phyloP scores from a whole-genome alignment of 2,888 invertebrate species.

The Mythimna impura region DNA sequence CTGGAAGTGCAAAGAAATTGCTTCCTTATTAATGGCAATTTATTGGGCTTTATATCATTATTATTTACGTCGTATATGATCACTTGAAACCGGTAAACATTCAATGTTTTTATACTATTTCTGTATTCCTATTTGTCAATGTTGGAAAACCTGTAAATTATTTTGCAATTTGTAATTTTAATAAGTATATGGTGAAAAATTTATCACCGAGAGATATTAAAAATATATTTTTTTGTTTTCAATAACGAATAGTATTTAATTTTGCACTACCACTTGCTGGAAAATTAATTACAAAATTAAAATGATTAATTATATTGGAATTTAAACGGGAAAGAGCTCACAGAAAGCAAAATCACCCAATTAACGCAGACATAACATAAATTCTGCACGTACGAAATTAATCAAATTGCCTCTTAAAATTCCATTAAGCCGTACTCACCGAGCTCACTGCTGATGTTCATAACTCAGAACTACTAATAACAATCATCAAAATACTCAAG shows the following conservation, averaged over 20 bases:
- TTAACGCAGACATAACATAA: slow-evolving; percentile 54
- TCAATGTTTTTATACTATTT: slow-evolving; percentile 43
- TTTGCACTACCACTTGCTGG: slow-evolving; percentile 25
- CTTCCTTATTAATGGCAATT: slow-evolving; percentile 70
- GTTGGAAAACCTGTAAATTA: slow-evolving; percentile 41
- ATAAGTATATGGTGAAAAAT: slow-evolving; percentile 18
- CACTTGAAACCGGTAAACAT: slow-evolving; percentile 43
- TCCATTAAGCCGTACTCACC: slow-evolving; percentile 74
- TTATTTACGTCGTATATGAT: slow-evolving; percentile 53
- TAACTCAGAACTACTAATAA: slow-evolving; percentile 75
- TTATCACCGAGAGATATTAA: slow-evolving; percentile 17
- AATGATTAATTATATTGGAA: slow-evolving; percentile 50
- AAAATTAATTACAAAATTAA: slow-evolving; percentile 47
- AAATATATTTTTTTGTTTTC: slow-evolving; percentile 22
- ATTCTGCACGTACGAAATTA: slow-evolving; percentile 64
- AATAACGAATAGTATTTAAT: slow-evolving; percentile 26
- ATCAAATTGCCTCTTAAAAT: slow-evolving; percentile 77
- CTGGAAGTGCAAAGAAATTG: slow-evolving; percentile 66
- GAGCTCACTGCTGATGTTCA: slow-evolving; percentile 68
- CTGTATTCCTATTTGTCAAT: slow-evolving; percentile 42
- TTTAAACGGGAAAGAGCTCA: slow-evolving; percentile 37
- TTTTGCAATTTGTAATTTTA: slow-evolving; percentile 31
- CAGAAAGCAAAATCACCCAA: slow-evolving; percentile 49
- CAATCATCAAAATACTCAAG: slow-evolving; percentile 77
- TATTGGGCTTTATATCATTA: slow-evolving; percentile 70